Conservation (phyloP, 1,140 invertebrate species). For the Euglossa dilemma region DNA sequence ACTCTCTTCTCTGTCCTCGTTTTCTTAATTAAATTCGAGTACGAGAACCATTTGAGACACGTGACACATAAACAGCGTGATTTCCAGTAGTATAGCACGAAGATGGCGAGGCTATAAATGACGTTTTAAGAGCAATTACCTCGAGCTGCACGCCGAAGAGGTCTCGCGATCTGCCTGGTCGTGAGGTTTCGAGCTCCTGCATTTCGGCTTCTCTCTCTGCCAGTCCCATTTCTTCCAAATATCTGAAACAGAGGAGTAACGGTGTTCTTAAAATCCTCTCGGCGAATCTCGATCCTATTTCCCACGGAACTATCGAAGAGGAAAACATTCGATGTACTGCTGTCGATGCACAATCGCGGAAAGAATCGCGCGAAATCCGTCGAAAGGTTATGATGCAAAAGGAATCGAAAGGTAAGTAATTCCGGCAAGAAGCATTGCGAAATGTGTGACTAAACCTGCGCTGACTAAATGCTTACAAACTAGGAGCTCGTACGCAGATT, state of each 20-base stretch:
- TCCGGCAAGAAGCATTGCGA: background rate
- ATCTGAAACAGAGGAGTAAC: slow-evolving; percentile 41
- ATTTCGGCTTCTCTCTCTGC: slow-evolving; percentile 77
- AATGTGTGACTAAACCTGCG: background rate
- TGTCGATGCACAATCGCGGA: background rate
- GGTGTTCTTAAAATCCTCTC: background rate
- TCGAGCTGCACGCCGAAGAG: slow-evolving; percentile 86
- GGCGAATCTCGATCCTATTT: too few species aligned
- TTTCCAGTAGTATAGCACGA: too few species aligned
- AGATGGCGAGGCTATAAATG: background rate
- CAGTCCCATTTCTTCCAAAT: slow-evolving; percentile 76
- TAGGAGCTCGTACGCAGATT: background rate
- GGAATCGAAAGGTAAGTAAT: slow-evolving; percentile 5
- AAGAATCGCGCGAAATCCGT: background rate
- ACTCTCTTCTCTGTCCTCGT: too few species aligned
- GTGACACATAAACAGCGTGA: too few species aligned
- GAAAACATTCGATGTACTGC: background rate
- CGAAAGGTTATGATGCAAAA: background rate
- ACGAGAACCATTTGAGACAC: too few species aligned
- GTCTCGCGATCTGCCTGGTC: slow-evolving; percentile 83
- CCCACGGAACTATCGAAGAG: too few species aligned
- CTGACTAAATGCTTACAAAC: background rate
- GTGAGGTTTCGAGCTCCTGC: slow-evolving; percentile 74
- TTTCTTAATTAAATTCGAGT: too few species aligned
- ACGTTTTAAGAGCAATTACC: slow-evolving; percentile 75